Percentiles rank a stretch among this genome's conserved stretches.
Conservation (phyloP, 2,113 vertebrate species). For the Caretta caretta region DNA sequence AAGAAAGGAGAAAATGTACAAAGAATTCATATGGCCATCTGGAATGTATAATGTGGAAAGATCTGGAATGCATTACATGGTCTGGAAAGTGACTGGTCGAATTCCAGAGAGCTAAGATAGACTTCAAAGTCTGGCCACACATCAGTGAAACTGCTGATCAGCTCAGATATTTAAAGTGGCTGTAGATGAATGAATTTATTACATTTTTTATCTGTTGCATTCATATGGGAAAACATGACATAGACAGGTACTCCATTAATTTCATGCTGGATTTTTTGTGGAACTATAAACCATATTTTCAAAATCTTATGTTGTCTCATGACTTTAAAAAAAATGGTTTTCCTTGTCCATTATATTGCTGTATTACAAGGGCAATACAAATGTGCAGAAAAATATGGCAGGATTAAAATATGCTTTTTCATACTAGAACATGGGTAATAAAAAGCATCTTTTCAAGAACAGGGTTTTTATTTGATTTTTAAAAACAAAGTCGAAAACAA, state of each 20-base stretch:
- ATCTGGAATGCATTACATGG: slow-evolving; percentile 88
- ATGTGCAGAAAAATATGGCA: neutral
- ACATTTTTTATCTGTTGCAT: slow-evolving; percentile 84
- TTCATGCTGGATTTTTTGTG: slow-evolving; percentile 70
- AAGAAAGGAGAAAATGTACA: slow-evolving; percentile 77
- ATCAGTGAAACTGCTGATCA: slow-evolving; percentile 85
- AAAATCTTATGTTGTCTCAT: slow-evolving; percentile 25
- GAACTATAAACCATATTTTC: slow-evolving; percentile 39
- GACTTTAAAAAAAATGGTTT: neutral
- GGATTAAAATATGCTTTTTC: neutral
- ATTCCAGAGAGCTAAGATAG: slow-evolving; percentile 88
- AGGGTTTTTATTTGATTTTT: neutral
- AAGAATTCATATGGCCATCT: slow-evolving; percentile 82
- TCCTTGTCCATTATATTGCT: slow-evolving; percentile 6
- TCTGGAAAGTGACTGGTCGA: slow-evolving; percentile 85
- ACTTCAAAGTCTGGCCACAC: slow-evolving; percentile 89
- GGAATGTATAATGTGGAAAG: slow-evolving; percentile 83
- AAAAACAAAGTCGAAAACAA: neutral
- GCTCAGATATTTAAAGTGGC: slow-evolving; percentile 84
- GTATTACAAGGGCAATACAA: neutral
- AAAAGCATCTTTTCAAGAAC: neutral
- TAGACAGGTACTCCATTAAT: slow-evolving; percentile 71
- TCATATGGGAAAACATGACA: slow-evolving; percentile 76
- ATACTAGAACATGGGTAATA: neutral
- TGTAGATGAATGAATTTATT: slow-evolving; percentile 88